Evolutionary conservation across 2,888 invertebrate species (phyloP), one percentile per base, ranked within the genome.

Genomic region (Brenthis hecate): DNA sequence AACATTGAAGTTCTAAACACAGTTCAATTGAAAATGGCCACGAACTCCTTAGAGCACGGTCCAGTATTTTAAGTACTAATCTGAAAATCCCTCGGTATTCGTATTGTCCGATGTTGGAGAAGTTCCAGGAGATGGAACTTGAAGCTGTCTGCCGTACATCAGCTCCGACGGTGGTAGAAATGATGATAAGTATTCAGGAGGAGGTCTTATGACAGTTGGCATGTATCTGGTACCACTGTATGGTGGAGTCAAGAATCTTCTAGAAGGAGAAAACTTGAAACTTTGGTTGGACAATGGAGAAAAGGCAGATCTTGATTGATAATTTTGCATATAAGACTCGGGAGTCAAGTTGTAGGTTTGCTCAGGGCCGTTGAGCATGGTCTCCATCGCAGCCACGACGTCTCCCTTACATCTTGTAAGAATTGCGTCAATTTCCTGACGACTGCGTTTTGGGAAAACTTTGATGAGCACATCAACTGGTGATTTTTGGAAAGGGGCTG

Each of bases 341-440:
- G 92, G 92, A 0, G 86, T 88, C 55, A 92, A 75, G 64, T 84
- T 87, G 76, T 90, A 91, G 68, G 80, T 74, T 71, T 89, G 76
- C 14, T 88, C 90, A 0, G 85, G 93, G 1, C 95, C 95, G 73
- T 96, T 95, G 14, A 97, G 94, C 94, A 99, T 95, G 82, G 97
- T 95, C 82, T 99, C 98, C 95, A 99, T 98, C 0, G 98, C 98
- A 76, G 97, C 96, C 0, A 98, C 95, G 0, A 98, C 96, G 83
- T 99, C 98, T 0, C 98, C 98, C 85, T 96, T 95, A 85, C 96
- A 97, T 71, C 96, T 94, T 75, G 97, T 96, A 23, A 99, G 92
- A 56, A 97, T 94, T 4, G 96, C 94, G 84, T 98, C 98, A 1
- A 99, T 96, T 80, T 98, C 97, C 61, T 95, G 95, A 60, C 98